Evolutionary conservation across 2,113 vertebrate species (phyloP).

Genomic region (Hemiscyllium ocellatum): DNA sequence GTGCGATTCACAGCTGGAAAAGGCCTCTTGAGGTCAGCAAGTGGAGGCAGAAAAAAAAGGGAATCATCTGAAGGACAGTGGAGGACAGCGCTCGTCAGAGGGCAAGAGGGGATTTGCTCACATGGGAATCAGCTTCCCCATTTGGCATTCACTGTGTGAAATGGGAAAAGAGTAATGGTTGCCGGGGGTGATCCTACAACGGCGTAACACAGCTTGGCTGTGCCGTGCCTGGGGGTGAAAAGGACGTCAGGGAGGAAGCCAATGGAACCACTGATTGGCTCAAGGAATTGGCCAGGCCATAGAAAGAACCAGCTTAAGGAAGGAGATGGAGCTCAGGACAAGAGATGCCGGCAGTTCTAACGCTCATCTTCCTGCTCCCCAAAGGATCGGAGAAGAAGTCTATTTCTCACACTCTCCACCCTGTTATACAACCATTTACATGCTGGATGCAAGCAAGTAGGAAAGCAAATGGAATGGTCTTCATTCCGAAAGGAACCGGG

Average conservation of each 20-base stretch:
- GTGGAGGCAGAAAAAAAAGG: background rate
- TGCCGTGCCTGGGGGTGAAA: too few relatives aligned
- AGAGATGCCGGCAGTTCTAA: background rate
- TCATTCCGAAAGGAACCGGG: too few relatives aligned
- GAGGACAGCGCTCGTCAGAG: background rate
- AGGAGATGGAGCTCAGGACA: background rate
- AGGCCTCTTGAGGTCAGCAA: background rate
- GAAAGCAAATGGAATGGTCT: too few relatives aligned
- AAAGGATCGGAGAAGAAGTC: background rate
- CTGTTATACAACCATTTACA: background rate
- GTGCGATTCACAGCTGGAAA: background rate
- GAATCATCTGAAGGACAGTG: background rate
- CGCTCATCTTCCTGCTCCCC: background rate
- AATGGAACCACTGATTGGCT: background rate
- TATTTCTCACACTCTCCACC: background rate
- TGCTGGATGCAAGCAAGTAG: background rate
- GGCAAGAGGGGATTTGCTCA: background rate
- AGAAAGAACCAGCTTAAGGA: background rate
- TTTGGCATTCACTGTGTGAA: background rate
- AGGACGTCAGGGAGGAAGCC: background rate
- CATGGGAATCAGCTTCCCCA: background rate
- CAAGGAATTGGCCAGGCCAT: background rate
- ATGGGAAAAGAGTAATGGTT: background rate
- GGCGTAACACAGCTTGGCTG: background rate
- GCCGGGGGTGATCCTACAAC: background rate